Percentiles rank a stretch among this genome's conserved stretches.
Evolutionary conservation across 2,888 invertebrate genomes (phyloP).

Genomic region (Hyles lineata): DNA sequence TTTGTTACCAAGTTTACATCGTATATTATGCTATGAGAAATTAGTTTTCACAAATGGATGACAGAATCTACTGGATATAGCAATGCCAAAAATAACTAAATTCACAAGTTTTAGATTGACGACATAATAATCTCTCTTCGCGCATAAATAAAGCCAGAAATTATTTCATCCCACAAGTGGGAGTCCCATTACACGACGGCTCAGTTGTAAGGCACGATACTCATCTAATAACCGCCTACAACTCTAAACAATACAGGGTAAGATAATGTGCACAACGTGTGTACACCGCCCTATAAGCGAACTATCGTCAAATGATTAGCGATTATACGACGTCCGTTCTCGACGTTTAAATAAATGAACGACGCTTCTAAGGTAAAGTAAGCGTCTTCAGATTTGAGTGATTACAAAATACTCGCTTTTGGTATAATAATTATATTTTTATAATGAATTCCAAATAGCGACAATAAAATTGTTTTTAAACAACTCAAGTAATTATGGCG

Average conservation of each 20-base stretch:
- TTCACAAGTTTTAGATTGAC: neutral
- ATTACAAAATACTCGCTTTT: neutral
- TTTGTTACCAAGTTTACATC: no score
- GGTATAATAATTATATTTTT: no score
- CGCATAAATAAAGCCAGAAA: neutral
- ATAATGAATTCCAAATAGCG: no score
- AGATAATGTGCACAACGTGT: slow-evolving; percentile 48
- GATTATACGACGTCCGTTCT: neutral
- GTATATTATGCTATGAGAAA: no score
- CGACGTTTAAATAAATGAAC: neutral
- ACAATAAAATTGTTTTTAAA: no score
- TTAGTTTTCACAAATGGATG: no score
- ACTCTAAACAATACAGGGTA: slow-evolving; percentile 54
- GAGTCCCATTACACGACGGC: slow-evolving; percentile 40
- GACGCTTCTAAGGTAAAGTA: neutral
- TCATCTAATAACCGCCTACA: slow-evolving; percentile 58
- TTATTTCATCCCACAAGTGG: slow-evolving; percentile 37
- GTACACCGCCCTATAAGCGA: slow-evolving; percentile 29
- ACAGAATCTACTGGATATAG: neutral
- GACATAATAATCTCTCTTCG: slow-evolving; percentile 8
- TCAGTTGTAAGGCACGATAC: slow-evolving; percentile 43
- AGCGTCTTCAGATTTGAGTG: no score
- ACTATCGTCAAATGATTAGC: neutral
- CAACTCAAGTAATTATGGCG: no score
- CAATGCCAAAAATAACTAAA: no score